phyloP scores from a whole-genome alignment of 2,888 invertebrate genomes.

The Drosophila sordidula region DNA sequence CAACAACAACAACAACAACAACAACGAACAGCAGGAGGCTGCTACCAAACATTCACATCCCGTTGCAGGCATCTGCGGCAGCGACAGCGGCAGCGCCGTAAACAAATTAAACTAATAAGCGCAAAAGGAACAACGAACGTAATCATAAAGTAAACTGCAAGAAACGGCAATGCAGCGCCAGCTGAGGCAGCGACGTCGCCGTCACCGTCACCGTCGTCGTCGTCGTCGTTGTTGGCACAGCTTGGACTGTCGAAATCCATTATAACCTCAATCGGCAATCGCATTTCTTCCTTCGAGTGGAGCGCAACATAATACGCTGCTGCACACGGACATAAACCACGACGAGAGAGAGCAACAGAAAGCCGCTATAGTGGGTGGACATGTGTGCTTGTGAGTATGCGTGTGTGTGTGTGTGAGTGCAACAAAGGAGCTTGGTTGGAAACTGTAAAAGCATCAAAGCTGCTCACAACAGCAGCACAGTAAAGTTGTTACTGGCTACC shows the following conservation, averaged over 20 bases:
- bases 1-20: slow-evolving; percentile 5
- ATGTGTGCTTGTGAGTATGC: slow-evolving; percentile 16
- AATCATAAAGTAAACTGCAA: slow-evolving; percentile 66
- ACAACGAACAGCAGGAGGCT: slow-evolving; percentile 28
- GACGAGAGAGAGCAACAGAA: slow-evolving; percentile 2
- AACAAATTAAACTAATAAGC: slow-evolving; percentile 80
- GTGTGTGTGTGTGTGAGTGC: slow-evolving; percentile 30
- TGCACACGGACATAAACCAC: slow-evolving; percentile 59
- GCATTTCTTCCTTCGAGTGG: slow-evolving; percentile 81
- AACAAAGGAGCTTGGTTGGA: slow-evolving; percentile 32
- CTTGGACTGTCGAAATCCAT: slow-evolving; percentile 83
- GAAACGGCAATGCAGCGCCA: slow-evolving; percentile 40
- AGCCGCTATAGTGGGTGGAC: slow-evolving; percentile 15
- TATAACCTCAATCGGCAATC: slow-evolving; percentile 82
- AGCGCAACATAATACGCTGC: slow-evolving; percentile 59
- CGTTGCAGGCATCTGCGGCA: slow-evolving; percentile 41
- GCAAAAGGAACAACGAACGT: slow-evolving; percentile 68
- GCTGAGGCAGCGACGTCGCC: slow-evolving; percentile 30
- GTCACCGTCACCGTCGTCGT: slow-evolving; percentile 29
- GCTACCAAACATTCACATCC: slow-evolving; percentile 35
- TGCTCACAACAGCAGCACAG: slow-evolving; percentile 31
- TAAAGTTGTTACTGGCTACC: slow-evolving; percentile 41
- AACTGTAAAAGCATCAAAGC: slow-evolving; percentile 57
- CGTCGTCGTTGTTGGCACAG: slow-evolving; percentile 47
- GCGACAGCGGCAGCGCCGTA: slow-evolving; percentile 43